These are phyloP conservation scores for Caenorhabditis sp. DNA, from an alignment of 2,888 invertebrate species.

Conservation along the genomic window DNA sequence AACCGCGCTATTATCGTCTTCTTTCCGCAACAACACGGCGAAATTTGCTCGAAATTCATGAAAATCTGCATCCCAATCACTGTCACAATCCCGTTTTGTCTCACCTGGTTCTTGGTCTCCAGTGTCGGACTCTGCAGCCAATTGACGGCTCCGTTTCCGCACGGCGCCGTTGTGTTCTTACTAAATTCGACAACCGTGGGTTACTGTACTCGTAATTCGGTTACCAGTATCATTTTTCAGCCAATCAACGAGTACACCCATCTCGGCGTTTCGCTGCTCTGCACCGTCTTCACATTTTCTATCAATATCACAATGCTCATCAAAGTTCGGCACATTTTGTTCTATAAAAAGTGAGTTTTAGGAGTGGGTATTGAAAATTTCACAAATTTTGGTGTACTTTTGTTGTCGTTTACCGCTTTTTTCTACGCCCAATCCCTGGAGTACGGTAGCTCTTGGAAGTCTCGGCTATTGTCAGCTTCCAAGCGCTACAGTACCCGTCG, in stretches of 20 bases:
- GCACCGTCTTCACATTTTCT: constrained; percentile 32
- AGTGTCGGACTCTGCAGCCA: constrained; percentile 18
- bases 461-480: too few species aligned
- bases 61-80: constrained; percentile 8
- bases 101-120: constrained; percentile 19
- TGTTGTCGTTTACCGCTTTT: too few species aligned
- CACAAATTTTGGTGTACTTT: too few species aligned
- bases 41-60: constrained; percentile 5
- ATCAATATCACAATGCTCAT: constrained; percentile 35
- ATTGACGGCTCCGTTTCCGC: constrained; percentile 19
- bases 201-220: background rate
- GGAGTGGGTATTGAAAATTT: too few species aligned
- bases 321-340: constrained; percentile 35
- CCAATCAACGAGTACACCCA: constrained; percentile 44
- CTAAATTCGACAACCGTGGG: constrained; percentile 26
- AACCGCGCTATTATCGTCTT: constrained; percentile 36
- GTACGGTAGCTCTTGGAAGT: too few species aligned
- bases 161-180: constrained; percentile 23
- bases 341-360: constrained; percentile 30
- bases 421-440: too few species aligned
- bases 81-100: constrained; percentile 15
- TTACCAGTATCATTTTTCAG: constrained; percentile 12
- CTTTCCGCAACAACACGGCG: constrained; percentile 26
- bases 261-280: constrained; percentile 15
- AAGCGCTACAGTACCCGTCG: too few species aligned